A percentile compares a stretch with the other conserved stretches of the same genome.
phyloP scores from a whole-genome alignment of 2,113 vertebrate genomes.

The Cyphotilapia sp. region DNA sequence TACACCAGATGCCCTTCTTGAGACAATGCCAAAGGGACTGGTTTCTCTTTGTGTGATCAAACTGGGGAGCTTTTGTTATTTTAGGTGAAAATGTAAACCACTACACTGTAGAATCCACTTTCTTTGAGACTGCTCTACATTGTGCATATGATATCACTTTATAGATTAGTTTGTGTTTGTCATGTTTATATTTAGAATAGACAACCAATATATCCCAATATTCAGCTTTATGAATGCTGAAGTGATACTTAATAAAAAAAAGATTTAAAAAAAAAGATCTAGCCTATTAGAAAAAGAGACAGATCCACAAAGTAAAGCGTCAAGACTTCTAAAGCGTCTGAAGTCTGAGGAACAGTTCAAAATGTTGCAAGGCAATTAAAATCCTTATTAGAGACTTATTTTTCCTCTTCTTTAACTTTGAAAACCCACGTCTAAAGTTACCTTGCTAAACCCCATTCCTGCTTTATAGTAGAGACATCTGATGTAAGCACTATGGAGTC shows the following conservation, averaged over 20 bases:
- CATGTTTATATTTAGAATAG: neutral
- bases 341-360: neutral
- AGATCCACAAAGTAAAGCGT: neutral
- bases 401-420: neutral
- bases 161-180: neutral
- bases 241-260: neutral
- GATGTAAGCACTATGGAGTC: neutral
- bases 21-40: neutral
- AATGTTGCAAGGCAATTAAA: neutral
- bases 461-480: neutral
- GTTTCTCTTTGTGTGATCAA: neutral
- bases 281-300: neutral
- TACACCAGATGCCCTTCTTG: neutral
- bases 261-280: accelerated
- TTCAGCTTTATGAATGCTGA: neutral
- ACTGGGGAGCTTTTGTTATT: neutral
- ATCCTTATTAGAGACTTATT: neutral
- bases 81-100: neutral
- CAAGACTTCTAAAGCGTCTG: neutral
- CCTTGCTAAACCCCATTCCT: neutral
- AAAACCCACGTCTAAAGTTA: neutral
- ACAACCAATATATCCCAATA: neutral
- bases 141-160: neutral
- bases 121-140: neutral
- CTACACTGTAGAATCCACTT: neutral